A percentile compares a stretch with the other conserved stretches of the same genome.
phyloP scores from a whole-genome alignment of 2,113 vertebrate genomes.

The Pongo pygmaeus region DNA sequence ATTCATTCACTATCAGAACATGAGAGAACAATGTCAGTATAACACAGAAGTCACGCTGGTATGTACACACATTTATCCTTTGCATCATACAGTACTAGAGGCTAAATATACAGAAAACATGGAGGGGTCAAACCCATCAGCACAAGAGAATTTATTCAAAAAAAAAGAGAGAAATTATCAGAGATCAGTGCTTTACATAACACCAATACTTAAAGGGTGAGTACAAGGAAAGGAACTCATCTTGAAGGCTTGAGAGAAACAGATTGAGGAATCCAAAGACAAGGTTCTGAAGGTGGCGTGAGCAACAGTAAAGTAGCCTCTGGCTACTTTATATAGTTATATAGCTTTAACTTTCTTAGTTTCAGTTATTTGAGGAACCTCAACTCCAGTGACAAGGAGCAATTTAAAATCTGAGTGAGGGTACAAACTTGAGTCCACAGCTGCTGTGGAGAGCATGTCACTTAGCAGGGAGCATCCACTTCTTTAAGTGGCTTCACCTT shows the following conservation, averaged over 20 bases:
- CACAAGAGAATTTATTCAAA: background rate
- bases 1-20: background rate
- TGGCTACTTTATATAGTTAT: no score
- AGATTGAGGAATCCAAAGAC: background rate
- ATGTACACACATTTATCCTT: background rate
- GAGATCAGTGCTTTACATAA: background rate
- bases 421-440: background rate
- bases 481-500: background rate
- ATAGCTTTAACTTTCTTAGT: background rate
- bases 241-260: background rate
- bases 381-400: background rate
- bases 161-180: background rate
- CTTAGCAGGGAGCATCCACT: background rate
- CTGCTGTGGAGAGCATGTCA: background rate
- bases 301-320: background rate
- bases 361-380: background rate
- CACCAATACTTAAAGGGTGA: background rate
- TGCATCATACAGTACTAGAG: background rate
- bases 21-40: background rate
- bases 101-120: background rate
- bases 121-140: background rate
- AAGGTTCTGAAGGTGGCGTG: background rate
- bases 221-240: background rate
- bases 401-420: background rate
- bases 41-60: background rate